Evolutionary conservation across 2,888 invertebrate genomes (phyloP).

Genomic region (Thymelicus acteon): DNA sequence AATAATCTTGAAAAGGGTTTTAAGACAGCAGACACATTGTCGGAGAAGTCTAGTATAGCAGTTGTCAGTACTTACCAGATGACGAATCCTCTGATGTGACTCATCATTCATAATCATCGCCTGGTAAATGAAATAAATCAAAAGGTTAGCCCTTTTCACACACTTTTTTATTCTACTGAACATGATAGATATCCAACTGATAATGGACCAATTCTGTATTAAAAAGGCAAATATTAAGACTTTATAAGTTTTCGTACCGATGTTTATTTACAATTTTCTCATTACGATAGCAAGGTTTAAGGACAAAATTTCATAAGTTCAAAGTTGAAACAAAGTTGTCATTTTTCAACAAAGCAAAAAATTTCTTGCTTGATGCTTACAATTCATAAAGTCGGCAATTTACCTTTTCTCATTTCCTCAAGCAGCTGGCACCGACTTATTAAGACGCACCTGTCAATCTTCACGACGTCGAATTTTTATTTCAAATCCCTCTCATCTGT

Average conservation of each 20-base stretch:
- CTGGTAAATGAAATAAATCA: too few species aligned
- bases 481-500: slow-evolving; percentile 68
- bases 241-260: background rate
- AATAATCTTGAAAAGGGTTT: too few species aligned
- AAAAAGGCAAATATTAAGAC: too few species aligned
- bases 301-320: background rate
- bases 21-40: too few species aligned
- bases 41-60: too few species aligned
- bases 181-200: too few species aligned
- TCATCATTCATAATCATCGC: too few species aligned
- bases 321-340: background rate
- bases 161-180: too few species aligned
- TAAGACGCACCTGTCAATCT: slow-evolving; percentile 85
- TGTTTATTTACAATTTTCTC: background rate
- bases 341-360: slow-evolving; percentile 40
- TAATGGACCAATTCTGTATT: too few species aligned
- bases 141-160: too few species aligned
- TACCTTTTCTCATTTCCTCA: slow-evolving; percentile 79
- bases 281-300: slow-evolving; percentile 2
- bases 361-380: slow-evolving; percentile 46
- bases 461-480: slow-evolving; percentile 71
- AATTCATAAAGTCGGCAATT: slow-evolving; percentile 66
- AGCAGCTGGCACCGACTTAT: slow-evolving; percentile 77
- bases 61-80: too few species aligned
- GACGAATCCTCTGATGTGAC: too few species aligned